Base-by-base conservation (phyloP, 2,797 vertebrate species). In the Anabacerthia variegaticeps region DNA sequence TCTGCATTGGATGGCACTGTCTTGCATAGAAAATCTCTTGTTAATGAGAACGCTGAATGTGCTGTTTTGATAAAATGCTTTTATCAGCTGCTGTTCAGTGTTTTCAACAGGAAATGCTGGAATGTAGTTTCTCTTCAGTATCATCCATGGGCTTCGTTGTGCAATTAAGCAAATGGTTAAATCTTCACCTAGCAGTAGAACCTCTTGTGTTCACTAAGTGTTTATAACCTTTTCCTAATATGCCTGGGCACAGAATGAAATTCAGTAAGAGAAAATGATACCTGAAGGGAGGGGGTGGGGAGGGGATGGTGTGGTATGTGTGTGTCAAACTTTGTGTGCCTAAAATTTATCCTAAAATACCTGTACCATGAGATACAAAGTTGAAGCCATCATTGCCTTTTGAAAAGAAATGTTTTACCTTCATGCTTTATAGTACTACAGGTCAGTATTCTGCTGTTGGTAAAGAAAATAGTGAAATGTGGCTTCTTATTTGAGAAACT, bases 61-160 rank as follows among this genome's bases (percentile, higher is more conserved):
- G 88, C 85, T 82, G 59, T 56, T 95, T 90, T 84, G 90, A 36
- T 89, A 82, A 92, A 92, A 95, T 61, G 83, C 88, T 88, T 90
- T 90, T 92, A 78, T 89, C 88, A 88, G 76, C 88, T 90, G 69
- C 59, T 92, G 34, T 92, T 91, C 41, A 2, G 49, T 76, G 71
- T 92, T 92, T 88, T 84, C 76, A 79, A 37, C 63, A 65, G 92
- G 83, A 92, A 91, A 88, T 93, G 82, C 82, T 93, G 85, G 69
- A 77, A 66, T 44, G 66, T 92, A 48, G 44, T 84, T 93, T 93
- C 77, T 90, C 55, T 79, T 86, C 77, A 26, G 49, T 80, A 23
- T 90, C 68, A 58, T 89, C 85, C 54, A n/a, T 86, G 80, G 51
- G 56, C 73, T 90, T 93, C 20, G 10, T 76, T 82, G 68, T 92